phyloP scores from a whole-genome alignment of 2,797 vertebrate species.

The Sebastolobus alascanus region DNA sequence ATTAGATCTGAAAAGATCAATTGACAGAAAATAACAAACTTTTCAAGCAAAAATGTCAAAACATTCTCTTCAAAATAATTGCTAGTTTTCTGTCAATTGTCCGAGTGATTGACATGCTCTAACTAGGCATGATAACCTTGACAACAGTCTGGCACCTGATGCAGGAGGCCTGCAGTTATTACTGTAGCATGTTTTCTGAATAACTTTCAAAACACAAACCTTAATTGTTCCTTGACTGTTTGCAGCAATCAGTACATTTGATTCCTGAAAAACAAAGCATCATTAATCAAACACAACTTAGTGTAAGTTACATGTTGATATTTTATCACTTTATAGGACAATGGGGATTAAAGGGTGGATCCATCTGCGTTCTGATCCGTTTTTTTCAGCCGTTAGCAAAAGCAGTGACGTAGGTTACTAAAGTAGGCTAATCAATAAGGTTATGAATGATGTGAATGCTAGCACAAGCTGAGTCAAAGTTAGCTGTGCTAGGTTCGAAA shows the following conservation, averaged over 20 bases:
- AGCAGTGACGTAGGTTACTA: accelerated
- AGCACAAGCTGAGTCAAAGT: too few species aligned
- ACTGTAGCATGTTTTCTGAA: neutral
- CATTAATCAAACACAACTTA: neutral
- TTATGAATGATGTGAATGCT: too few species aligned
- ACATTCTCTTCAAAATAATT: neutral
- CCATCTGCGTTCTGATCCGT: too few species aligned
- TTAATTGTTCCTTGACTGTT: slow-evolving; percentile 99
- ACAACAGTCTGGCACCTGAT: neutral
- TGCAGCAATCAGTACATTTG: slow-evolving; percentile 98
- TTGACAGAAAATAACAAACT: too few species aligned
- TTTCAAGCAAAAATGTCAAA: neutral
- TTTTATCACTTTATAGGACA: neutral
- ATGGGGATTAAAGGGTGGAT: too few species aligned
- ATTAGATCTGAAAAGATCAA: neutral
- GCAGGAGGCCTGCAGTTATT: neutral
- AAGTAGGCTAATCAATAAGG: neutral
- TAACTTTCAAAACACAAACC: slow-evolving; percentile 83
- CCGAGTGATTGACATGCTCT: neutral
- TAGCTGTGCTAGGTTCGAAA: too few species aligned
- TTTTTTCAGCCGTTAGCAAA: too few species aligned
- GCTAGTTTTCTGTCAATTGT: neutral
- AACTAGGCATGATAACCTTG: neutral
- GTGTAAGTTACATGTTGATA: neutral
- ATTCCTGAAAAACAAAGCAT: slow-evolving; percentile 88